Base-by-base conservation (phyloP, 1,140 invertebrate species). In the Lasioglossum albipes region DNA sequence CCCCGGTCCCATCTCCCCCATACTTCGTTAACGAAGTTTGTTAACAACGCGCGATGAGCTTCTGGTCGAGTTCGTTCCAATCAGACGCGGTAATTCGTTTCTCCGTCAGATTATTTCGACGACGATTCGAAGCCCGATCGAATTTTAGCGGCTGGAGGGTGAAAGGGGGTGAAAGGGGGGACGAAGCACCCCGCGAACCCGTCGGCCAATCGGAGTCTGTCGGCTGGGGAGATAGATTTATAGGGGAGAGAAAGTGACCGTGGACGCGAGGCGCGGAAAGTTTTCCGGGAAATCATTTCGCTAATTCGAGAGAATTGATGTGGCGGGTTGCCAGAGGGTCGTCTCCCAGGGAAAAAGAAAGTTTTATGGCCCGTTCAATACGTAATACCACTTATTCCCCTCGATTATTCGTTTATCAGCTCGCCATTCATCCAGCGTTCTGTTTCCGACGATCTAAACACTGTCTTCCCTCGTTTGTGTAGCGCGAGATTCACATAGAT, bases 221-320 rank as follows among this genome's bases (percentile, higher is more conserved):
- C 75, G 57, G 75, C 70, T 64, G 77, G 87, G 89, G 68, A 83
- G 80, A 79, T 81, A 83, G 87, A 91, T 91, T 91, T 87, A 87
- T 86, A 67, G 75, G 85, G 83, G 84, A 86, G 84, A 86, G 79
- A 85, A 80, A 76, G 68, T 61, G 74, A 81, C 81, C 54, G 57
- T 54, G 68, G 75, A 71, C 71, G 52, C 31, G 64, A 74, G 45
- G 52, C 62, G 45, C 59, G 80, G 64, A 83, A 81, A 84, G 62
- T 72, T 80, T 59, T 45, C 68, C 62, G 61, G 86, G 83, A 91
- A 89, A 91, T 90, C 81, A 90, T 91, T 90, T 83, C 84, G 84
- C 87, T 91, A 89, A 91, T 91, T 90, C 85, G 77, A 65, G 78
- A 76, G 83, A 86, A 92, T 89, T 86, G 88, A 90, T 84, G 89